Conservation (phyloP, 2,888 invertebrate species). For the Apamea anceps region DNA sequence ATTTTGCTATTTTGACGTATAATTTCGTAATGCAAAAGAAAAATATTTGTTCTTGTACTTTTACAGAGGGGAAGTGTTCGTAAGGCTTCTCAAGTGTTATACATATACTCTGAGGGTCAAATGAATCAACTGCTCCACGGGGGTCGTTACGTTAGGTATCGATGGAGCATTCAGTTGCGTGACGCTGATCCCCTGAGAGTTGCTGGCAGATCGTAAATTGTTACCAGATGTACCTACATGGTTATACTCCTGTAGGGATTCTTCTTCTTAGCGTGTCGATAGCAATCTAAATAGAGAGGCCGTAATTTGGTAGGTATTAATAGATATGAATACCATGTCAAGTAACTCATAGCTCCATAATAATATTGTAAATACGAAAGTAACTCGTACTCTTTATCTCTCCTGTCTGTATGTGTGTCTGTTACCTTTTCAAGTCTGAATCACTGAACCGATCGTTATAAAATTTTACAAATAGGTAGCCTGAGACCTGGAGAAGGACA, state of each 20-base stretch:
- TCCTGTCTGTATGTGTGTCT: no score
- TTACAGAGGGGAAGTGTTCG: no score
- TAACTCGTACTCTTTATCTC: background rate
- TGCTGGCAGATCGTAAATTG: background rate
- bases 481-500: no score
- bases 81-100: no score
- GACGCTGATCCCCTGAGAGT: conserved; percentile 14
- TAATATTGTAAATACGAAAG: background rate
- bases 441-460: no score
- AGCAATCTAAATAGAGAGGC: no score
- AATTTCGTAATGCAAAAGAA: background rate
- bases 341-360: background rate
- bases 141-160: conserved; percentile 9
- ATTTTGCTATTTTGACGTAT: background rate
- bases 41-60: background rate
- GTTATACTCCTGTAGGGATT: background rate
- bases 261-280: no score
- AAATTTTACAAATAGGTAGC: no score
- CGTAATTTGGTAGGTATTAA: background rate
- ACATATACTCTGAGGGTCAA: background rate
- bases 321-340: background rate
- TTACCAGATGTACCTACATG: background rate
- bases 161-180: conserved; percentile 25
- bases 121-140: conserved; percentile 38
- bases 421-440: no score